A percentile compares a stretch with the other conserved stretches of the same genome.
These are phyloP conservation scores for Apamea monoglypha DNA, from an alignment of 2,888 invertebrate species.

Conservation along the genomic window DNA sequence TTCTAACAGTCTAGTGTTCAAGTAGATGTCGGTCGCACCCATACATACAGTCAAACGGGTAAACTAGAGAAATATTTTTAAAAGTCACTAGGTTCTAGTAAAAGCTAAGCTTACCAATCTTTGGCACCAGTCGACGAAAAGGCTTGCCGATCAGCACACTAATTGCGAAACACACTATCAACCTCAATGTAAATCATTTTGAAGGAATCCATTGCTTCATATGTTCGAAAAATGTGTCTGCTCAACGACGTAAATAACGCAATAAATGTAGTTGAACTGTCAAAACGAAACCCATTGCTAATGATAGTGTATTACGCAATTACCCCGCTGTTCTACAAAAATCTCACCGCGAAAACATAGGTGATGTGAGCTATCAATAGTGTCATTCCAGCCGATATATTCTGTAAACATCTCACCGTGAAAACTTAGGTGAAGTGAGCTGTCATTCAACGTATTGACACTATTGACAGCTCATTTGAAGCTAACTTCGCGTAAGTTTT, in stretches of 20 bases:
- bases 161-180: no score
- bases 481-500: neutral
- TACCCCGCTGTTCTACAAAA: neutral
- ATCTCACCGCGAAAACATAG: neutral
- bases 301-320: no score
- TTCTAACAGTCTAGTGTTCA: slow-evolving; percentile 1
- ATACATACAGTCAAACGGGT: slow-evolving; percentile 28
- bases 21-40: slow-evolving; percentile 33
- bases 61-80: slow-evolving; percentile 46
- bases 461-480: neutral
- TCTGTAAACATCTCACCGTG: neutral
- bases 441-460: neutral
- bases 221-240: no score
- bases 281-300: no score
- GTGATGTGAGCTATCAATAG: neutral
- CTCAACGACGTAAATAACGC: no score
- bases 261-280: no score
- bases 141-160: neutral
- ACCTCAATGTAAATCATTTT: no score
- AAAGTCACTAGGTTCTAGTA: neutral
- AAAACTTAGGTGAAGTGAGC: neutral
- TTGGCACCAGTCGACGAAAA: neutral
- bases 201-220: no score
- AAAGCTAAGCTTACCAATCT: slow-evolving; percentile 21
- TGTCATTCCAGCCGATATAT: neutral